Conservation (phyloP, 92 coral and sea anemone genomes). For the Chrysogorgia sp. region DNA sequence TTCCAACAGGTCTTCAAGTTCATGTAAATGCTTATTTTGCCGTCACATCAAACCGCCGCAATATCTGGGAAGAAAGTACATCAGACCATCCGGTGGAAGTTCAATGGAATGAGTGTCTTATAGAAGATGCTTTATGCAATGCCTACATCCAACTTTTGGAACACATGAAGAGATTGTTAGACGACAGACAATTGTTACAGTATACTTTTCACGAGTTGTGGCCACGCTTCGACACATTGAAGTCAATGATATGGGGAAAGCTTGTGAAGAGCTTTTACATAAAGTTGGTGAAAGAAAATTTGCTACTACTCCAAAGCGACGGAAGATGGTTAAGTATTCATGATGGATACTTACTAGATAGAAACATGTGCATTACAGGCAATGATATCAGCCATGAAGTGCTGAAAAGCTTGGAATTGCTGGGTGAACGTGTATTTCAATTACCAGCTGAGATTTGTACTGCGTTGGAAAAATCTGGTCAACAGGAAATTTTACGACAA, state of each 20-base stretch:
- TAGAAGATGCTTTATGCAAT: slow-evolving; percentile 72
- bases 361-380: slow-evolving; percentile 47
- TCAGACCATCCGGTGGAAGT: slow-evolving; percentile 70
- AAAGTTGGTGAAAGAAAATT: slow-evolving; percentile 46
- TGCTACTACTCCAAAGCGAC: slow-evolving; percentile 61
- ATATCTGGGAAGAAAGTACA: slow-evolving; percentile 77
- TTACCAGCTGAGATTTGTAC: slow-evolving; percentile 65
- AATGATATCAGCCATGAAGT: slow-evolving; percentile 62
- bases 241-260: slow-evolving; percentile 69
- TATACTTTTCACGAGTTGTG: slow-evolving; percentile 63
- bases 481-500: slow-evolving; percentile 41
- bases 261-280: slow-evolving; percentile 66
- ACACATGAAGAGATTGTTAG: slow-evolving; percentile 52
- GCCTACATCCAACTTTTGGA: slow-evolving; percentile 69
- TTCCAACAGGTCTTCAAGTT: slow-evolving; percentile 76
- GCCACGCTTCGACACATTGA: slow-evolving; percentile 66
- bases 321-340: slow-evolving; percentile 62
- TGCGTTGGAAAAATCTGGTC: slow-evolving; percentile 61
- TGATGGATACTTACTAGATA: slow-evolving; percentile 66
- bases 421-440: slow-evolving; percentile 59
- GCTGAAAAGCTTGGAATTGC: slow-evolving; percentile 42
- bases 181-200: slow-evolving; percentile 38
- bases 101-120: slow-evolving; percentile 72
- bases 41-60: slow-evolving; percentile 80
- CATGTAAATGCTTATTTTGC: slow-evolving; percentile 81